Conservation (phyloP, 2,888 invertebrate species). For the Cantharis lateralis region DNA sequence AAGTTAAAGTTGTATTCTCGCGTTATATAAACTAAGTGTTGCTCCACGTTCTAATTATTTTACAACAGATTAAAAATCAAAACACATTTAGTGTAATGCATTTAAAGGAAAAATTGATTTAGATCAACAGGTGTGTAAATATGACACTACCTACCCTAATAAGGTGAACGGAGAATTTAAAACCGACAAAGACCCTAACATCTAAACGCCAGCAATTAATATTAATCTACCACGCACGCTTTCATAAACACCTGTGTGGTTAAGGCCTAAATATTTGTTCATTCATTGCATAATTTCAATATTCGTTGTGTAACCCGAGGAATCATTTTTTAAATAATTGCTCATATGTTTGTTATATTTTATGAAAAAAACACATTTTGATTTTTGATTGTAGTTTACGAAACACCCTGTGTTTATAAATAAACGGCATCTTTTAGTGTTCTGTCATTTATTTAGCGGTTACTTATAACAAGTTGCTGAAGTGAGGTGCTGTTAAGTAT, state of each 20-base stretch:
- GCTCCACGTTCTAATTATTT: too few species aligned
- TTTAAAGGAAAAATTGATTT: background rate
- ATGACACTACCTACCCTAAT: background rate
- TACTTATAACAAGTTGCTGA: background rate
- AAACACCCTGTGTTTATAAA: background rate
- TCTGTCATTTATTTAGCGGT: background rate
- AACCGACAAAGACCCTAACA: background rate
- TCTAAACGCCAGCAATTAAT: conserved; percentile 1
- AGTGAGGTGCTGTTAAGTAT: background rate
- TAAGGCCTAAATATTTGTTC: conserved; percentile 5
- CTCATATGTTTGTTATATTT: background rate
- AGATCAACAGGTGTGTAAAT: conserved; percentile 3
- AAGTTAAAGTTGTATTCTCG: too few species aligned
- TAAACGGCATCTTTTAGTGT: background rate
- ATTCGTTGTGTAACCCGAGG: conserved; percentile 1
- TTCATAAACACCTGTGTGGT: conserved; percentile 15
- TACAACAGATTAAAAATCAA: background rate
- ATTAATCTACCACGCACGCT: conserved; percentile 3
- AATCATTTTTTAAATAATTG: background rate
- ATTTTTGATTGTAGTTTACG: background rate
- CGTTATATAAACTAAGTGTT: too few species aligned
- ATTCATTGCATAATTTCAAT: conserved; percentile 12
- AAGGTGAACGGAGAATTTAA: background rate
- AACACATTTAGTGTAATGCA: background rate
- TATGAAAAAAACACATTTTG: background rate